Evolutionary conservation across 2,888 invertebrate species (phyloP).

Genomic region (Lepidochitona cinerea): DNA sequence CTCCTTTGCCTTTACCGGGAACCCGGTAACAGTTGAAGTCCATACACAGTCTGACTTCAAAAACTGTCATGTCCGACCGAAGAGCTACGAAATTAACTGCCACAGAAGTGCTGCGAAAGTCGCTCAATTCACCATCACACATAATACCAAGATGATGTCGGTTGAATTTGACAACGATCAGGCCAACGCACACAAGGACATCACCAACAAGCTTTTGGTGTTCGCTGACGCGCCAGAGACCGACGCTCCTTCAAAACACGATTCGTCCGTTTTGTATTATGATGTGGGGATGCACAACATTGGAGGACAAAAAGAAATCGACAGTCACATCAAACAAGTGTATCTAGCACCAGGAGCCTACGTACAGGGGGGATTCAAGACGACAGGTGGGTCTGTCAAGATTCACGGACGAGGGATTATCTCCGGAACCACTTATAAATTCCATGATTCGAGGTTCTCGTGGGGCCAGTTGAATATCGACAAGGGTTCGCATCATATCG

Average conservation of each 20-base stretch:
- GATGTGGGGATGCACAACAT: slow-evolving; percentile 16
- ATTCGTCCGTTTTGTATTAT: slow-evolving; percentile 18
- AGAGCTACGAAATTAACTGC: slow-evolving; percentile 17
- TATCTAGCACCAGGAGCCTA: slow-evolving; percentile 24
- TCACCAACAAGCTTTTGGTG: slow-evolving; percentile 22
- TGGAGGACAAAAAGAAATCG: slow-evolving; percentile 15
- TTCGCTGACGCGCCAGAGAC: slow-evolving; percentile 27
- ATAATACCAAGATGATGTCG: slow-evolving; percentile 22
- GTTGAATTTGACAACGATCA: slow-evolving; percentile 26
- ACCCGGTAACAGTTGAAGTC: slow-evolving; percentile 18
- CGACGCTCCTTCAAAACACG: slow-evolving; percentile 10
- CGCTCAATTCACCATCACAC: slow-evolving; percentile 18
- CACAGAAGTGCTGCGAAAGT: slow-evolving; percentile 13
- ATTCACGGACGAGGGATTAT: slow-evolving; percentile 21
- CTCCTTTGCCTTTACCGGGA: slow-evolving; percentile 23
- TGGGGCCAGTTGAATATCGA: slow-evolving; percentile 16
- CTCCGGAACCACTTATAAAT: slow-evolving; percentile 9
- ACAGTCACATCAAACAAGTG: slow-evolving; percentile 12
- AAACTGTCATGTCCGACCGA: slow-evolving; percentile 23
- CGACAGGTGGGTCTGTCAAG: slow-evolving; percentile 12
- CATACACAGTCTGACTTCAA: slow-evolving; percentile 21
- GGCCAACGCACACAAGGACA: slow-evolving; percentile 11
- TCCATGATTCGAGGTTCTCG: slow-evolving; percentile 8
- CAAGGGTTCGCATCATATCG: slow-evolving; percentile 1
- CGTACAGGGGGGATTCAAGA: slow-evolving; percentile 25